Percentiles rank a stretch among this genome's conserved stretches.
These are phyloP conservation scores for Drosophila takahashii DNA, from an alignment of 1,140 invertebrate species.

Conservation along the genomic window DNA sequence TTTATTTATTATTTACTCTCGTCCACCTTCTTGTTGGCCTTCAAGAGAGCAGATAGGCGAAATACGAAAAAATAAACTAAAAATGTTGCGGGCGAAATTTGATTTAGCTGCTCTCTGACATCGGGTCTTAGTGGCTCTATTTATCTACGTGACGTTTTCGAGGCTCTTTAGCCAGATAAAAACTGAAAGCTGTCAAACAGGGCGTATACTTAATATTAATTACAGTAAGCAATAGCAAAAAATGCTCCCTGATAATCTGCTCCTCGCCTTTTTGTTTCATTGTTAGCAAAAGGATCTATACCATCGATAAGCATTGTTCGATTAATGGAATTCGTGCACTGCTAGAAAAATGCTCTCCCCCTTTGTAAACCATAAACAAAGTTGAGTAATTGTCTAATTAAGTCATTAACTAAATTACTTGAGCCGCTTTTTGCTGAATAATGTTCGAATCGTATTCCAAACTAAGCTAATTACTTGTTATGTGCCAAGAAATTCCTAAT, in stretches of 20 bases:
- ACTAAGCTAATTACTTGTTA: constrained; percentile 38
- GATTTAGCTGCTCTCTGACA: constrained; percentile 64
- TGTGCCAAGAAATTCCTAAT: constrained; percentile 32
- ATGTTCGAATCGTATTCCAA: constrained; percentile 42
- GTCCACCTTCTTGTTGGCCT: constrained; percentile 64
- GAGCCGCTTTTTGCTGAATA: constrained; percentile 51
- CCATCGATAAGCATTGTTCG: constrained; percentile 29
- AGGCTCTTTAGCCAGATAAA: constrained; percentile 46
- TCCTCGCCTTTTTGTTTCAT: constrained; percentile 18
- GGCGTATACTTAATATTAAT: constrained; percentile 82
- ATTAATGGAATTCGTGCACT: constrained; percentile 25
- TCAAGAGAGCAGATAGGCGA: constrained; percentile 2
- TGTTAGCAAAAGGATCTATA: constrained; percentile 17
- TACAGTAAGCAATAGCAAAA: constrained; percentile 52
- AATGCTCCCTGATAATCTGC: constrained; percentile 42
- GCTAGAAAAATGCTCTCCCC: background rate
- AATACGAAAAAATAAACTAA: constrained; percentile 12
- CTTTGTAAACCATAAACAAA: background rate
- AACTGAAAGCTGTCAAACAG: constrained; percentile 74
- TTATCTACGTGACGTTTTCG: constrained; percentile 64
- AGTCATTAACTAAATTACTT: constrained; percentile 66
- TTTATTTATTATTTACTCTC: constrained; percentile 82
- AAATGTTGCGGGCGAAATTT: constrained; percentile 46
- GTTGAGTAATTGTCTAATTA: constrained; percentile 58
- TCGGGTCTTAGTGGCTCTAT: constrained; percentile 60